Evolutionary conservation across 2,797 vertebrate genomes (phyloP), one percentile per base, ranked within the genome.

Genomic region (Furcifer pardalis): DNA sequence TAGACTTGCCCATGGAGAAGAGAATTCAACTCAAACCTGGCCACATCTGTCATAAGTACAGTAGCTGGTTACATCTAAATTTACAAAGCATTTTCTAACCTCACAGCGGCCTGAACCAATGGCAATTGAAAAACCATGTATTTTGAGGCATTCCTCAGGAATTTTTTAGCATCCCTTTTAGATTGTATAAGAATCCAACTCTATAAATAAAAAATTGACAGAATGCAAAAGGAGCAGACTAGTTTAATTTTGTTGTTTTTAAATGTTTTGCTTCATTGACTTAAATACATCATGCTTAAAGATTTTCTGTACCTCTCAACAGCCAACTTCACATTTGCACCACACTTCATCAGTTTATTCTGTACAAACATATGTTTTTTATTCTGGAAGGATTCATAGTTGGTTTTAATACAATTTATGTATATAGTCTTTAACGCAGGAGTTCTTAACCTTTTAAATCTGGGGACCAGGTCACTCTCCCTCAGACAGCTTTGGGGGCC

Each of bases 251-350:
- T 4, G 23, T 44, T 52, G 42, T 60, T 83, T 56, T 17, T 59
- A 83, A 74, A 65, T 30, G 2, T 42, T 69, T 30, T 84, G 37
- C 75, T 46, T 84, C 73, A 37, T 84, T 77, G 80, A 44, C 69
- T 62, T 46, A 49, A 30, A 2, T 40, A 35, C 66, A 80, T 72
- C 40, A 82, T 90, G 86, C 68, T n/a, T 81, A 76, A 85, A 60
- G n/a, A 52, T 88, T 79, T 74, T 88, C 44, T 44, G 69, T 21
- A 77, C 59, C 73, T 82, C 86, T 75, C 37, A 80, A 86, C 84
- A 75, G 66, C 78, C 46, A 86, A 80, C 40, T 90, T 77, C 87
- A 71, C 84, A 52, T 32, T 21, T 84, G 49, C 35, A 25, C 73
- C 42, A 85, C 69, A 65, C 72, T 0, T 81, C 68, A 59, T 85